These are phyloP conservation scores for Pampus argenteus DNA, from an alignment of 2,797 vertebrate genomes.

Conservation along the genomic window DNA sequence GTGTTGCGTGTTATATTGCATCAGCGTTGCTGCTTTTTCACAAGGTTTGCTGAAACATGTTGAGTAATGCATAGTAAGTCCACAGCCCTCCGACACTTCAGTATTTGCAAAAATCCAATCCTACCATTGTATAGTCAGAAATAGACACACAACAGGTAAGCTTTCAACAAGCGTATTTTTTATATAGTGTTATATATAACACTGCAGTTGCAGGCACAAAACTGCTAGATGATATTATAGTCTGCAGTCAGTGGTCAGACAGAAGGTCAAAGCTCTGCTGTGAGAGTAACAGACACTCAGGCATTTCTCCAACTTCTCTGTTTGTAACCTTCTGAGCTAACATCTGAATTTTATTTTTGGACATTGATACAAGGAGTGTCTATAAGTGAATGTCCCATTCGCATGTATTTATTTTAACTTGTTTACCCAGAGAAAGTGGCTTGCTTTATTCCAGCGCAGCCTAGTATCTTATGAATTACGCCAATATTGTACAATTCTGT, in stretches of 20 bases:
- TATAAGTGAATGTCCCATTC: not conserved
- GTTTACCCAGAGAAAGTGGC: not conserved
- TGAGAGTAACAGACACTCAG: slow-evolving; percentile 40
- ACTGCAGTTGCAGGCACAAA: slow-evolving; percentile 46
- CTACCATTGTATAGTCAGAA: slow-evolving; percentile 34
- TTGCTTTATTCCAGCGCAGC: not conserved
- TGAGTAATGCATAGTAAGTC: slow-evolving; percentile 42
- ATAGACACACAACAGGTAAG: slow-evolving; percentile 40
- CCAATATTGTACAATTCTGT: too few species aligned
- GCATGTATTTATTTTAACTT: not conserved
- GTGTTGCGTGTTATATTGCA: slow-evolving; percentile 23
- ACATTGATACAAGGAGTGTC: not conserved
- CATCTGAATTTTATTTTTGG: slow-evolving; percentile 15
- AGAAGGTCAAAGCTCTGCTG: slow-evolving; percentile 65
- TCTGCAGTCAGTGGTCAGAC: slow-evolving; percentile 41
- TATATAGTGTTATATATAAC: slow-evolving; percentile 40
- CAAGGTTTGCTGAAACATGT: slow-evolving; percentile 28
- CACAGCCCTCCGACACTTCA: slow-evolving; percentile 35
- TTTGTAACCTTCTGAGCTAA: slow-evolving; percentile 32
- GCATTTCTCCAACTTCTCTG: slow-evolving; percentile 13
- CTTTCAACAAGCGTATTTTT: slow-evolving; percentile 47
- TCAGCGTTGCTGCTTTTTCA: slow-evolving; percentile 27
- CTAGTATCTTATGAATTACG: too few species aligned
- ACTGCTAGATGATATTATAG: slow-evolving; percentile 58
- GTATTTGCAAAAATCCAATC: slow-evolving; percentile 40